A percentile compares a stretch with the other conserved stretches of the same genome.
These are phyloP conservation scores for Cavia porcellus DNA, from an alignment of 2,113 vertebrate genomes.

Conservation along the genomic window DNA sequence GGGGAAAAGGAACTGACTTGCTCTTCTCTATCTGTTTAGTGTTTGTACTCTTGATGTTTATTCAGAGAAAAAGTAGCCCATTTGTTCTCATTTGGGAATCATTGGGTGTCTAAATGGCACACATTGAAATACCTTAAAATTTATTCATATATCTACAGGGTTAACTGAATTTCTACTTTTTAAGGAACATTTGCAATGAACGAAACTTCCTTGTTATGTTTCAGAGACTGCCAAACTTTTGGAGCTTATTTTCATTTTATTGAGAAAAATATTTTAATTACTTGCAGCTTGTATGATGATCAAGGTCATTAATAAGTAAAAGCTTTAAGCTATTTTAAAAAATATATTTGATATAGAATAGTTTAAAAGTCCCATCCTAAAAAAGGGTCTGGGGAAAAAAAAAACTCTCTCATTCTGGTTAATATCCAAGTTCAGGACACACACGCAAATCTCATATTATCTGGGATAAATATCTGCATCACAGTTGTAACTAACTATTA, in stretches of 20 bases:
- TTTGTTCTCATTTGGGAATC: neutral
- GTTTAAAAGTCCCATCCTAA: neutral
- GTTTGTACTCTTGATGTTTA: neutral
- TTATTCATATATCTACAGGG: neutral
- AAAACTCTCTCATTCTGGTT: neutral
- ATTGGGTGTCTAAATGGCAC: neutral
- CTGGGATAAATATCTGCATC: constrained; percentile 25
- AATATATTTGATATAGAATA: neutral
- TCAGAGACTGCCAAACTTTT: constrained; percentile 36
- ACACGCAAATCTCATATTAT: constrained; percentile 17
- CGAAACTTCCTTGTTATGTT: constrained; percentile 47
- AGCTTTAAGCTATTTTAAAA: neutral
- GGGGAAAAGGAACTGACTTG: neutral
- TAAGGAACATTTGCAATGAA: constrained; percentile 12
- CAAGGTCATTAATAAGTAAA: constrained; percentile 49
- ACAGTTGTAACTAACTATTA: neutral
- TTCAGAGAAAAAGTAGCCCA: neutral
- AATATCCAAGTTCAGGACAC: constrained; percentile 7
- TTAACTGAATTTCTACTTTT: constrained; percentile 66
- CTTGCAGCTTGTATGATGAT: constrained; percentile 18
- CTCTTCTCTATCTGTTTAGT: neutral
- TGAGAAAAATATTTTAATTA: constrained; percentile 63
- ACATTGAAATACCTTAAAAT: constrained; percentile 27
- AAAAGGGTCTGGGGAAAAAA: neutral
- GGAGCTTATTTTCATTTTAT: constrained; percentile 49